Percentiles rank a stretch among this genome's conserved stretches.
phyloP scores from a whole-genome alignment of 2,797 vertebrate genomes.

The Sebastes hubbsi region DNA sequence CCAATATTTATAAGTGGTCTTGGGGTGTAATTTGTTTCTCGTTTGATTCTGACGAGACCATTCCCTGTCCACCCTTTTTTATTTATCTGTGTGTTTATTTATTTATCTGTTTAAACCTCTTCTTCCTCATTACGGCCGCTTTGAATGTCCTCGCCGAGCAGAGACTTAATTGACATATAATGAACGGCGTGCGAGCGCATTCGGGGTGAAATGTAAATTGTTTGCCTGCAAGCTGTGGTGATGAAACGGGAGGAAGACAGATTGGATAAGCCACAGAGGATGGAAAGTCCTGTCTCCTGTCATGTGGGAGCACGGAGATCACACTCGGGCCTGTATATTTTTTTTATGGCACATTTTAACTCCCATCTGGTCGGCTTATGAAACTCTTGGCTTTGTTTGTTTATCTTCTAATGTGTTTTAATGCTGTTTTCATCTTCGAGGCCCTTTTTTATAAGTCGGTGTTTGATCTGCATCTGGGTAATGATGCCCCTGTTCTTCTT shows the following conservation, averaged over 20 bases:
- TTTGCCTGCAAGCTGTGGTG: constrained; percentile 62
- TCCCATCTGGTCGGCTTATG: constrained; percentile 66
- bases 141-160: constrained; percentile 58
- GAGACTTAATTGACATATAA: constrained; percentile 65
- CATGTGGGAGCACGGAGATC: constrained; percentile 58
- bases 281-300: constrained; percentile 66
- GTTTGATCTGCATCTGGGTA: constrained; percentile 55
- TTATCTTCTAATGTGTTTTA: constrained; percentile 73
- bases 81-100: constrained; percentile 70
- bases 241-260: constrained; percentile 56
- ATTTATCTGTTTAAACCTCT: constrained; percentile 61
- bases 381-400: constrained; percentile 67
- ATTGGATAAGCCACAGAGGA: constrained; percentile 50
- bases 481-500: constrained; percentile 22
- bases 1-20: constrained; percentile 72
- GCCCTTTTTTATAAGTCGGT: constrained; percentile 27
- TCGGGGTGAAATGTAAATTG: constrained; percentile 68
- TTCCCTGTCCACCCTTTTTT: constrained; percentile 57
- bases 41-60: constrained; percentile 66
- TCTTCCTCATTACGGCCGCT: constrained; percentile 59
- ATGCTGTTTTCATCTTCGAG: constrained; percentile 51
- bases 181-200: constrained; percentile 51
- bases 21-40: constrained; percentile 69
- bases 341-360: constrained; percentile 45
- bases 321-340: constrained; percentile 26